phyloP scores from a whole-genome alignment of 2,888 invertebrate species.

The Spisula subtruncata region DNA sequence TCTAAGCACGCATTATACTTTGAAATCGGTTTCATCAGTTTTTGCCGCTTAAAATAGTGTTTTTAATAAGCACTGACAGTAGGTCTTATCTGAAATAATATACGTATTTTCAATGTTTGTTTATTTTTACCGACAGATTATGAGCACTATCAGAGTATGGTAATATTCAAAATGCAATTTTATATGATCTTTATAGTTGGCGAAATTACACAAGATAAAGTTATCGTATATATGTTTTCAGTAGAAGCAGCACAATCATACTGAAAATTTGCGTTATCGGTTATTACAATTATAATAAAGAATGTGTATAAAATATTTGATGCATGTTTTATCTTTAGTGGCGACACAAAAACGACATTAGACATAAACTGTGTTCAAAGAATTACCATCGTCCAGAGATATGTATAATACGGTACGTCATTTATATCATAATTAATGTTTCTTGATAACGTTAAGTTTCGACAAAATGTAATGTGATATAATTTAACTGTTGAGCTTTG shows the following conservation, averaged over 20 bases:
- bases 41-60: not conserved
- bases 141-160: not conserved
- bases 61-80: not conserved
- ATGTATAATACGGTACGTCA: too few relatives aligned
- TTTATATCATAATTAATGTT: too few relatives aligned
- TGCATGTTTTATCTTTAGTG: too few relatives aligned
- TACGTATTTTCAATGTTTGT: not conserved
- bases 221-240: not conserved
- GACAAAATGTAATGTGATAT: too few relatives aligned
- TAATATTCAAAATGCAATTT: not conserved
- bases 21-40: not conserved
- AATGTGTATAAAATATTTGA: not conserved
- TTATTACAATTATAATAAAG: not conserved
- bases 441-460: too few relatives aligned
- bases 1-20: conserved; percentile 7
- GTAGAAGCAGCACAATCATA: not conserved
- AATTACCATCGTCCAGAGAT: too few relatives aligned
- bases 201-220: not conserved
- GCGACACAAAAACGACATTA: too few relatives aligned
- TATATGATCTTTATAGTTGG: too few relatives aligned
- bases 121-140: not conserved
- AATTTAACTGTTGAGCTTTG: too few relatives aligned
- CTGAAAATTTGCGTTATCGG: not conserved
- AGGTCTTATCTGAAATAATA: not conserved
- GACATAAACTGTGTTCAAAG: too few relatives aligned